Base-by-base conservation (phyloP, 2,797 vertebrate genomes). In the Orientallactaga sibirica region DNA sequence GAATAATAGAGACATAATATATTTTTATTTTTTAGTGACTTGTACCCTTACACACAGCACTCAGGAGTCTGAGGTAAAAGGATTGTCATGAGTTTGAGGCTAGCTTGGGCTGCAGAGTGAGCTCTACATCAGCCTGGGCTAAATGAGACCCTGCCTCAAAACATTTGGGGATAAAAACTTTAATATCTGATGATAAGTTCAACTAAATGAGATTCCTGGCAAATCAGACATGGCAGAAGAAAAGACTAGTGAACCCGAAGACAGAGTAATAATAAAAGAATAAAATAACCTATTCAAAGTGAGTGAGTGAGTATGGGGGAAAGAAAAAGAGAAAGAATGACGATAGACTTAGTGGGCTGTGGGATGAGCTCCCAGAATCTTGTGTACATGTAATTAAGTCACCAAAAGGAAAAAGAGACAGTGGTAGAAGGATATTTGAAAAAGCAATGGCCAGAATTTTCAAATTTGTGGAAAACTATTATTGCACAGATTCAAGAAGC, bases 141-240 rank as follows among this genome's bases (percentile, higher is more conserved):
- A 58, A 58, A 12, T 58, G 55, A 14, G 55, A 58, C 55, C 55
- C 55, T 58, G 55, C 55, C 12, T 58, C 55, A 58, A 58, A 58
- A 58, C 29, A 73, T 82, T 78, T 86, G n/a, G 24, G 52, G 74
- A 75, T 91, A 22, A 84, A 91, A 95, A 58, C 61, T 79, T 43
- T 4, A 79, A 43, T 88, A 61, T 74, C 16, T 91, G 73, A 76
- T 62, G 3, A 80, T 88, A 77, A 80, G 43, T 75, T 61, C 55
- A 77, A 70, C 52, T 84, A 84, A 55, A 18, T 95, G 68, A 25
- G 24, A 74, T 78, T 95, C 37, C 55, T 48, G n/a, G 48, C 43
- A 82, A 25, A 67, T 74, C 61, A 78, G 43, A 81, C 25, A 58
- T 73, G 2, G n/a, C 52, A 91, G 67, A 68, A 90, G 67, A 77